These are phyloP conservation scores for Aspidiotus rigidus DNA, from an alignment of 2,888 invertebrate genomes.

Conservation along the genomic window DNA sequence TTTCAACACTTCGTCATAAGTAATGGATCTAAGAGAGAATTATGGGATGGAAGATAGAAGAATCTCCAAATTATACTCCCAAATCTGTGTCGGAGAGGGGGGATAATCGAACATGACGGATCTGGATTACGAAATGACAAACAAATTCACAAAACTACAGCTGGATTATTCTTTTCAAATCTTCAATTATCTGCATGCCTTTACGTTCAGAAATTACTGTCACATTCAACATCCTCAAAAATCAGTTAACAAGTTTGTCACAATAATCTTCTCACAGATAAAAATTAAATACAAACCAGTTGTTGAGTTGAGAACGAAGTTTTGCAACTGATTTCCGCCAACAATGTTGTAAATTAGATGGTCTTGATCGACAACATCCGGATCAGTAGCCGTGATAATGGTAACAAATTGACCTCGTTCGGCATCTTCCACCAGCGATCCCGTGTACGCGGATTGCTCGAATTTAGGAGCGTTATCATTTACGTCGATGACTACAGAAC, in stretches of 20 bases:
- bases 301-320: slow-evolving; percentile 55
- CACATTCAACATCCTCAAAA: too few relatives aligned
- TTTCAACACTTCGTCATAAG: too few relatives aligned
- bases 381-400: slow-evolving; percentile 78
- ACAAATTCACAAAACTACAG: neutral
- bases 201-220: too few relatives aligned
- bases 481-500: slow-evolving; percentile 62
- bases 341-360: slow-evolving; percentile 71
- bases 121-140: neutral
- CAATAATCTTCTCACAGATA: too few relatives aligned
- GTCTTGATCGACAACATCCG: slow-evolving; percentile 66
- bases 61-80: too few relatives aligned
- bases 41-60: too few relatives aligned
- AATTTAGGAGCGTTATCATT: slow-evolving; percentile 85
- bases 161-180: neutral
- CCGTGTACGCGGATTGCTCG: slow-evolving; percentile 69
- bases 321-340: slow-evolving; percentile 68
- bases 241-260: too few relatives aligned
- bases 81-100: too few relatives aligned
- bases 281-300: slow-evolving; percentile 43
- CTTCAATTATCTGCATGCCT: neutral
- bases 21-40: too few relatives aligned
- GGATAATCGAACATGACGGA: too few relatives aligned
- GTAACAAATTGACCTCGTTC: slow-evolving; percentile 79
- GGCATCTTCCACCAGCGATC: slow-evolving; percentile 69